A percentile compares a stretch with the other conserved stretches of the same genome.
Evolutionary conservation across 2,888 invertebrate genomes (phyloP).

Genomic region (Labia minor): DNA sequence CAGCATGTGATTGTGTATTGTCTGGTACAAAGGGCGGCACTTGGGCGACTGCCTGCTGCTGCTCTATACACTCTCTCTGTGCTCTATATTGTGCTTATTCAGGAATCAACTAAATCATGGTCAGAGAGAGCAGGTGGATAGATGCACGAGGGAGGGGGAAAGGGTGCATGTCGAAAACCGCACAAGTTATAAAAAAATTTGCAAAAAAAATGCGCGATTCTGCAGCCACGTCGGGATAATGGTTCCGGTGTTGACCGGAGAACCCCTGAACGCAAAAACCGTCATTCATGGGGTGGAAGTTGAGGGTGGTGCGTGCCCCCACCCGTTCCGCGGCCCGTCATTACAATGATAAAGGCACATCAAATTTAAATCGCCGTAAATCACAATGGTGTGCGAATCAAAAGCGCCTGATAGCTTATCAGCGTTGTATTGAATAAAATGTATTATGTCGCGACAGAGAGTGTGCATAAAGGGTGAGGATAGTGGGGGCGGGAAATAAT

Average conservation of each 20-base stretch:
- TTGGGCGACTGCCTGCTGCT: conserved; percentile 5
- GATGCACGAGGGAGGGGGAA: neutral
- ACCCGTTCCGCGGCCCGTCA: neutral
- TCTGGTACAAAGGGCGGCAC: conserved; percentile 1
- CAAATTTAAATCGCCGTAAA: conserved; percentile 13
- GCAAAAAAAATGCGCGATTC: neutral
- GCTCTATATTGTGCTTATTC: conserved; percentile 7
- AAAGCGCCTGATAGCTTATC: conserved; percentile 13
- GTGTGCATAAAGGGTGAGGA: neutral
- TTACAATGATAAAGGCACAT: conserved; percentile 13
- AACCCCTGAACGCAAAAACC: neutral
- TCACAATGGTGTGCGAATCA: conserved; percentile 13
- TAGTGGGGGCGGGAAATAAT: neutral
- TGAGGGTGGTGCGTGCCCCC: neutral
- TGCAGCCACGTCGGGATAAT: neutral
- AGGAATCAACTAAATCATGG: conserved; percentile 13
- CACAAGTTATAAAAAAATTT: neutral
- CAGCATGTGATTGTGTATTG: conserved; percentile 2
- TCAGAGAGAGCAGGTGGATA: neutral
- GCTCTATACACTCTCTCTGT: neutral
- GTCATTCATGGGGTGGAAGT: neutral
- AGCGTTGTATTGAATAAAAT: conserved; percentile 13
- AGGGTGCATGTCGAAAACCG: neutral
- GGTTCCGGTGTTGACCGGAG: conserved; percentile 13
- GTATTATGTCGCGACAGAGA: conserved; percentile 13